Evolutionary conservation across 2,797 vertebrate species (phyloP).

Genomic region (Anguilla obscura): DNA sequence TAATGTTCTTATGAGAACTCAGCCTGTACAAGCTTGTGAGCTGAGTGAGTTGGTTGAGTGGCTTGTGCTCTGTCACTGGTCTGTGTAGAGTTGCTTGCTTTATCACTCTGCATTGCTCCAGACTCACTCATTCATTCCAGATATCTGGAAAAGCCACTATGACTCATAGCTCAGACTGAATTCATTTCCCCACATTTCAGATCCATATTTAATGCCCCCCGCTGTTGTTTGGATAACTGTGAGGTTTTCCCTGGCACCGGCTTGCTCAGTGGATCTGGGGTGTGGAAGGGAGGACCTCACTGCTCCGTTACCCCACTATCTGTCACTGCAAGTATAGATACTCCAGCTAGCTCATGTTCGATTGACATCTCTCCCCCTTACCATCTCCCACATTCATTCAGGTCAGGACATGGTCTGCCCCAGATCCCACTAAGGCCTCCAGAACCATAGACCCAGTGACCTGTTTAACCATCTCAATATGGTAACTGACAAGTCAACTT

Average conservation of each 20-base stretch:
- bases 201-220: constrained; percentile 55
- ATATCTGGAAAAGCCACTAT: constrained; percentile 80
- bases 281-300: neutral
- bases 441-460: neutral
- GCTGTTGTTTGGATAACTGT: constrained; percentile 51
- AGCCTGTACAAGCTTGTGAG: constrained; percentile 28
- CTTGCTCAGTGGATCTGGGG: neutral
- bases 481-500: too few species aligned
- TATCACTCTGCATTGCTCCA: constrained; percentile 73
- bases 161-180: constrained; percentile 72
- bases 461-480: neutral
- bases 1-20: neutral
- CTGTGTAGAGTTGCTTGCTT: constrained; percentile 73
- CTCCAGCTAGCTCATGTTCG: neutral
- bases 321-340: neutral
- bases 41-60: constrained; percentile 59
- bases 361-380: neutral
- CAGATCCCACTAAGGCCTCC: neutral
- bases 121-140: constrained; percentile 67
- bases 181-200: constrained; percentile 55
- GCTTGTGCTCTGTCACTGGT: constrained; percentile 58
- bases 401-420: neutral
- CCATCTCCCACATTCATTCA: neutral
- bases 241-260: constrained; percentile 49
- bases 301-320: neutral